These are phyloP conservation scores for Lycaon pictus DNA, from an alignment of 2,113 vertebrate species.

Conservation along the genomic window DNA sequence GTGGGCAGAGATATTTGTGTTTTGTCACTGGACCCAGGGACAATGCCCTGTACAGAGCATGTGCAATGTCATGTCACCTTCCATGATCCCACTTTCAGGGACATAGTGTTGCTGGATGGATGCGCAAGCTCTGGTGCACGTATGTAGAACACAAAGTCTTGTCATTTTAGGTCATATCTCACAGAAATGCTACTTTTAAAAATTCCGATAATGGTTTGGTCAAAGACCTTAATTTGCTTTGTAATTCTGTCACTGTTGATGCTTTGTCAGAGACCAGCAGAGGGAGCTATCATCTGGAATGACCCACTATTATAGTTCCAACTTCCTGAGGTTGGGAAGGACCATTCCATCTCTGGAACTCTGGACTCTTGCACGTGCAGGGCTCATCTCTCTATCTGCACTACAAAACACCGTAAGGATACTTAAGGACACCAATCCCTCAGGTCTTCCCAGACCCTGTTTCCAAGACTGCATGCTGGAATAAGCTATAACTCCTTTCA, in stretches of 20 bases:
- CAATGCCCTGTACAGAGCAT: not conserved
- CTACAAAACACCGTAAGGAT: not conserved
- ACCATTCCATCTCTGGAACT: not conserved
- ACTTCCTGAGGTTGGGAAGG: not conserved
- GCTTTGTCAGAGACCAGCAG: not conserved
- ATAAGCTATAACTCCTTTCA: not conserved
- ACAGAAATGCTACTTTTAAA: not conserved
- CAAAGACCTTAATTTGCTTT: not conserved
- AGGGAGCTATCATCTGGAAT: not conserved
- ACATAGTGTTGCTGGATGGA: not conserved
- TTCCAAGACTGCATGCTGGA: not conserved
- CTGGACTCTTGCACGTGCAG: not conserved
- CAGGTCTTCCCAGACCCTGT: not conserved
- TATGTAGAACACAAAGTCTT: not conserved
- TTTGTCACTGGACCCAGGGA: not conserved
- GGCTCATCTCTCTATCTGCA: not conserved
- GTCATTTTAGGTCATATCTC: not conserved
- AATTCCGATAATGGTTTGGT: not conserved
- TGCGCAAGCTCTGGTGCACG: not conserved
- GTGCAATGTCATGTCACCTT: not conserved
- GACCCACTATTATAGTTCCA: not conserved
- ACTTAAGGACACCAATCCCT: not conserved
- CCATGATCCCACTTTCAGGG: not conserved
- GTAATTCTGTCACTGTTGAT: not conserved
- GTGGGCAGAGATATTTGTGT: not conserved